Conservation (phyloP, 2,797 vertebrate species). For the Enteromius trimaculatus region DNA sequence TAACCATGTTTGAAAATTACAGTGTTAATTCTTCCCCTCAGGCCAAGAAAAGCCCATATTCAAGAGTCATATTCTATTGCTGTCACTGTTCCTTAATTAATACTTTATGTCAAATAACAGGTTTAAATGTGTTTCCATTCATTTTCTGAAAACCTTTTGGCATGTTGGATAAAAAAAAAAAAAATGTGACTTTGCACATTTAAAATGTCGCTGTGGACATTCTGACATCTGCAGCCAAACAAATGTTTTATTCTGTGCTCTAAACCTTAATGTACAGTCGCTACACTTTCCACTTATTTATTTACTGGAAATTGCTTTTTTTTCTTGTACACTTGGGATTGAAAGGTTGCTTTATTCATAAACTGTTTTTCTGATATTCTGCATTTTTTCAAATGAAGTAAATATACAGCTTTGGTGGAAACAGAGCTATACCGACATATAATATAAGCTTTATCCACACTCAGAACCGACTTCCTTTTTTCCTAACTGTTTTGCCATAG, state of each 20-base stretch:
- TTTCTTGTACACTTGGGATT: neutral
- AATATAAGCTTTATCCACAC: slow-evolving; percentile 28
- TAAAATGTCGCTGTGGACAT: slow-evolving; percentile 7
- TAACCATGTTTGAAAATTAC: slow-evolving; percentile 69
- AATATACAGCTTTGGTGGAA: neutral
- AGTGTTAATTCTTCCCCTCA: slow-evolving; percentile 62
- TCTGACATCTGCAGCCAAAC: neutral
- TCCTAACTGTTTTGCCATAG: slow-evolving; percentile 8
- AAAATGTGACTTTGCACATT: neutral
- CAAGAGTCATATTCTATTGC: slow-evolving; percentile 41
- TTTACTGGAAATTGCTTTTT: neutral
- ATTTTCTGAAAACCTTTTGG: neutral
- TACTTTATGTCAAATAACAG: slow-evolving; percentile 50
- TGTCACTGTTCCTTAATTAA: slow-evolving; percentile 35
- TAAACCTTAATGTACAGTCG: neutral
- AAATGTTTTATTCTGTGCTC: neutral
- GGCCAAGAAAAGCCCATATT: slow-evolving; percentile 58
- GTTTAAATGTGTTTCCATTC: neutral
- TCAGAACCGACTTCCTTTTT: neutral
- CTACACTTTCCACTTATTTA: neutral
- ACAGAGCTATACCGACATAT: slow-evolving; percentile 42
- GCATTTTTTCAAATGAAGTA: neutral
- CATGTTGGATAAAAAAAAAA: neutral
- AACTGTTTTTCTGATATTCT: neutral
- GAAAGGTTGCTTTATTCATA: neutral